These are phyloP conservation scores for Zaprionus obscuricornis DNA, from an alignment of 2,888 invertebrate species.

Conservation along the genomic window DNA sequence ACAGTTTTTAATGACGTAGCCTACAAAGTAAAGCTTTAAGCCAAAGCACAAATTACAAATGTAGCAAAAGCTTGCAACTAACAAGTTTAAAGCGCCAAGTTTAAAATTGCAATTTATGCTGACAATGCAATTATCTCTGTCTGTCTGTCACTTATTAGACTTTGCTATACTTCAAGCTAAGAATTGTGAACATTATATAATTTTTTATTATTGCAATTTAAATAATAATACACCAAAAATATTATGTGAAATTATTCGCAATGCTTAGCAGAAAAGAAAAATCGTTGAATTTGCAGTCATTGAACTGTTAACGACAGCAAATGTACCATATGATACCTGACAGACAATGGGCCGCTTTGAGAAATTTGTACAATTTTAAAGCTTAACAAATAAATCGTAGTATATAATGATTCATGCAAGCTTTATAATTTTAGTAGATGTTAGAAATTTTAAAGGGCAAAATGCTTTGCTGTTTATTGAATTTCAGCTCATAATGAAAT, in stretches of 20 bases:
- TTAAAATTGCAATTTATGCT: conserved; percentile 5
- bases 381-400: not conserved
- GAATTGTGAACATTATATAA: conserved; percentile 20
- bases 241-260: not conserved
- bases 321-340: not conserved
- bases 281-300: conserved; percentile 19
- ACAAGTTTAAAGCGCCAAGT: conserved; percentile 9
- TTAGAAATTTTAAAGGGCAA: too few relatives aligned
- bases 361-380: not conserved
- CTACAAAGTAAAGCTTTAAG: conserved; percentile 2
- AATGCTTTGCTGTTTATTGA: too few relatives aligned
- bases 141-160: not conserved
- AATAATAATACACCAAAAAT: not conserved
- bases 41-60: not conserved
- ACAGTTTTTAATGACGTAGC: conserved; percentile 23
- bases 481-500: too few relatives aligned
- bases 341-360: not conserved
- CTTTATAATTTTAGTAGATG: too few relatives aligned
- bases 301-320: conserved; percentile 19
- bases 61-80: conserved; percentile 12
- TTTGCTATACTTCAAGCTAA: conserved; percentile 1
- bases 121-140: not conserved
- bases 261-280: conserved; percentile 19
- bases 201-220: not conserved
- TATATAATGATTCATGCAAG: too few relatives aligned